These are phyloP conservation scores for Anabacerthia variegaticeps DNA, from an alignment of 2,797 vertebrate genomes.

Conservation along the genomic window DNA sequence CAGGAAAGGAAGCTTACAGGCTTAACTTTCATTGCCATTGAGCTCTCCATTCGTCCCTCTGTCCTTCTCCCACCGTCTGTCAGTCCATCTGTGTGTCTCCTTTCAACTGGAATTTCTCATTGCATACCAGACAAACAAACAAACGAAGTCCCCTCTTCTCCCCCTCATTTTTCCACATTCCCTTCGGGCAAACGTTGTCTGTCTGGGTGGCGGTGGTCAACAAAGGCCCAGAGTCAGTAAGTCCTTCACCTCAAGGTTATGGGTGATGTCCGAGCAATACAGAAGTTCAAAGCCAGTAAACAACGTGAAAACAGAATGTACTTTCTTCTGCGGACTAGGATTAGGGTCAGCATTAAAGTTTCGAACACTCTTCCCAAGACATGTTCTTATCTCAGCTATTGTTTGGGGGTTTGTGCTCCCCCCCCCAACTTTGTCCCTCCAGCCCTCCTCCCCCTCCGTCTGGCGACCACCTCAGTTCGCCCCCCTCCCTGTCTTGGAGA, in stretches of 20 bases:
- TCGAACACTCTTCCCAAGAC: not conserved
- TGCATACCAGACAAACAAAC: slow-evolving; percentile 69
- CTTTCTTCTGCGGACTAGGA: slow-evolving; percentile 48
- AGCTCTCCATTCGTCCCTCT: slow-evolving; percentile 2
- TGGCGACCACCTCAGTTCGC: rapidly evolving
- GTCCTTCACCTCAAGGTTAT: slow-evolving; percentile 82
- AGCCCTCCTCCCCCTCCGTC: rapidly evolving
- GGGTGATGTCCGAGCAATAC: slow-evolving; percentile 81
- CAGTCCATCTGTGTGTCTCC: slow-evolving; percentile 31
- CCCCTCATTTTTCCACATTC: not conserved
- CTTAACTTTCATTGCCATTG: slow-evolving; percentile 59
- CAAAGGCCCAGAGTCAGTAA: slow-evolving; percentile 72
- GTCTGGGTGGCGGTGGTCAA: slow-evolving; percentile 55
- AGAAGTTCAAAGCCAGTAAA: slow-evolving; percentile 85
- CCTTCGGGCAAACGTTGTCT: slow-evolving; percentile 41
- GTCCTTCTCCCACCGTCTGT: not conserved
- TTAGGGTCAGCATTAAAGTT: slow-evolving; percentile 9
- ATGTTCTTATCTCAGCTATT: slow-evolving; percentile 1
- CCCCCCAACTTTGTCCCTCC: not conserved
- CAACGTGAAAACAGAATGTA: slow-evolving; percentile 63
- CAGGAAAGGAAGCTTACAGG: slow-evolving; percentile 72
- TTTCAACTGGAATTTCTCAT: slow-evolving; percentile 1
- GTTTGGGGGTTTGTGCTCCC: not conserved
- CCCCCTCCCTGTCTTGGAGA: not conserved
- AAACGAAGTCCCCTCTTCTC: slow-evolving; percentile 6